phyloP scores from a whole-genome alignment of 37 sponge, comb jelly and placozoan species.

The Axinella damicornis region DNA sequence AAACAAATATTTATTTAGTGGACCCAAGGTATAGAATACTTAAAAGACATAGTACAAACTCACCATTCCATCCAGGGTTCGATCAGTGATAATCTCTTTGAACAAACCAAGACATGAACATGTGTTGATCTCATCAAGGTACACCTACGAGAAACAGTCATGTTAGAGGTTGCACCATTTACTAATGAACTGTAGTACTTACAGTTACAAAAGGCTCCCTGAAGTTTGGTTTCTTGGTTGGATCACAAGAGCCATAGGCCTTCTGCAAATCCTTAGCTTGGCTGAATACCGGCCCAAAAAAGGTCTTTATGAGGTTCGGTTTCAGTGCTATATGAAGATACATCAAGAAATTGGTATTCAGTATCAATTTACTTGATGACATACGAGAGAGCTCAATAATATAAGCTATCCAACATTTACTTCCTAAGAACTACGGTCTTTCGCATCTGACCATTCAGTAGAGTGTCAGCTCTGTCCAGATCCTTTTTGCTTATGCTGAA shows the following conservation, averaged over 20 bases:
- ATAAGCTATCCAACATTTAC: too few relatives aligned
- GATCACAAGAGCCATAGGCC: not conserved
- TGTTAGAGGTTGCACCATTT: not conserved
- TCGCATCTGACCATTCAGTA: too few relatives aligned
- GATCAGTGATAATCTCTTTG: slow-evolving; percentile 67
- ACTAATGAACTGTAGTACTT: not conserved
- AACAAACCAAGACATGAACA: slow-evolving; percentile 72
- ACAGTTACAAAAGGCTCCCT: not conserved
- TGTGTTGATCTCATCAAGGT: slow-evolving; percentile 79
- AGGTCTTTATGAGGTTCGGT: slow-evolving; percentile 13
- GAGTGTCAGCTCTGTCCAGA: too few relatives aligned
- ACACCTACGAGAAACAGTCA: slow-evolving; percentile 6
- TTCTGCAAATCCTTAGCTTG: slow-evolving; percentile 21
- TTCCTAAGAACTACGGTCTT: too few relatives aligned
- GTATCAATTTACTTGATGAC: too few relatives aligned
- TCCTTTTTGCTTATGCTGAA: too few relatives aligned
- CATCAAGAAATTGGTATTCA: too few relatives aligned
- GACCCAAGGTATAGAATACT: too few relatives aligned
- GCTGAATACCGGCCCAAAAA: slow-evolving; percentile 27
- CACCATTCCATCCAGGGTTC: slow-evolving; percentile 53
- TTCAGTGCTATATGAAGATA: slow-evolving; percentile 31
- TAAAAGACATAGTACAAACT: not conserved
- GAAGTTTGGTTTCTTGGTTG: not conserved
- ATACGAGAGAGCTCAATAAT: too few relatives aligned
- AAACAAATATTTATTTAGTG: too few relatives aligned